Conservation (phyloP, 2,113 vertebrate genomes). For the Myrmophylax atrothorax region DNA sequence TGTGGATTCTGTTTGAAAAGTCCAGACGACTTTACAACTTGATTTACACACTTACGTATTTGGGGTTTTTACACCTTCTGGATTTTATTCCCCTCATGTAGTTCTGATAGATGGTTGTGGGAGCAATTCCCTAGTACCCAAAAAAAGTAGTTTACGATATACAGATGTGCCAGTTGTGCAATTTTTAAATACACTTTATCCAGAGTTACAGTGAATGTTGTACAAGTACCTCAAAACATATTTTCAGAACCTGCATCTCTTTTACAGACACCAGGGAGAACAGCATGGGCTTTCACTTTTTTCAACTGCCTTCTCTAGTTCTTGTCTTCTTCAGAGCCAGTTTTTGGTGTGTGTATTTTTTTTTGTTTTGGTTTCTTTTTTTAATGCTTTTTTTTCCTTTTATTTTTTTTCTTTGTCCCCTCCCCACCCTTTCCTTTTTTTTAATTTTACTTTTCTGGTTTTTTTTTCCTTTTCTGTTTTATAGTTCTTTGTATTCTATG, state of each 20-base stretch:
- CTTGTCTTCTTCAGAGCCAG: background rate
- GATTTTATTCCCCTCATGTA: background rate
- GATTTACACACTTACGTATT: background rate
- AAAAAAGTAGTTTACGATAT: background rate
- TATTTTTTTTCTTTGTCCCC: too few relatives aligned
- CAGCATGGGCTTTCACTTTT: background rate
- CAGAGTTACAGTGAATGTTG: background rate
- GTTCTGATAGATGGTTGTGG: background rate
- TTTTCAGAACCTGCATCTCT: background rate
- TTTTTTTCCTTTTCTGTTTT: background rate
- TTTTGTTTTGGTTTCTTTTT: too few relatives aligned
- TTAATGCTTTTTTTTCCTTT: too few relatives aligned
- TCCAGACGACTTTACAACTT: background rate
- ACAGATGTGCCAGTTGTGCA: background rate
- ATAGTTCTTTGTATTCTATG: background rate
- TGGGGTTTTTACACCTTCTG: background rate
- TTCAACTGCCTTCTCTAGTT: background rate
- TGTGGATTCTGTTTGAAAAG: background rate
- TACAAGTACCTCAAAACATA: background rate
- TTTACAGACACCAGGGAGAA: background rate
- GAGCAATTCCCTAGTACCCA: background rate
- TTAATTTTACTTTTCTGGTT: background rate
- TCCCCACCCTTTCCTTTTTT: too few relatives aligned
- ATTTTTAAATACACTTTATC: background rate
- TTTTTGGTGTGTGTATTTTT: background rate